A percentile compares a stretch with the other conserved stretches of the same genome.
Evolutionary conservation across 2,113 vertebrate genomes (phyloP).

Genomic region (Oncorhynchus nerka): DNA sequence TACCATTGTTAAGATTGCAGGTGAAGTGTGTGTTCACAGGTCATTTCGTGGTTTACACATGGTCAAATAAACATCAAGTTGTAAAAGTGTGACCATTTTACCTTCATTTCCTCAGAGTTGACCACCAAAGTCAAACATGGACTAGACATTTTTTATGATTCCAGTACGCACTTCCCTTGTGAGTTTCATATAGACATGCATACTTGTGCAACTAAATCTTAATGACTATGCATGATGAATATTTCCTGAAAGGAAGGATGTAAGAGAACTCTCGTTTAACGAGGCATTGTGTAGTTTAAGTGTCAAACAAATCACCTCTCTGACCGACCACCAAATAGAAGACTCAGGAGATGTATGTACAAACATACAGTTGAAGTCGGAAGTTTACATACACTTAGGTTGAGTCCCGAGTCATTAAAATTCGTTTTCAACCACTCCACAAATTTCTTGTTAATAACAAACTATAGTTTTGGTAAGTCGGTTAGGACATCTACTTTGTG

Average conservation of each 20-base stretch:
- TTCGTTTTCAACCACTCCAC: too few relatives aligned
- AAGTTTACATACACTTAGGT: too few relatives aligned
- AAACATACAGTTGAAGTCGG: neutral
- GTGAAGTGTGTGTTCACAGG: constrained; percentile 48
- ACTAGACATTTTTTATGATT: constrained; percentile 27
- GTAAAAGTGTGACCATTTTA: neutral
- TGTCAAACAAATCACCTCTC: constrained; percentile 29
- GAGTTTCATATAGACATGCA: constrained; percentile 10
- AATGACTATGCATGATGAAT: constrained; percentile 39
- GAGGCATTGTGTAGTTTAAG: constrained; percentile 41
- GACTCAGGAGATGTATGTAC: constrained; percentile 9
- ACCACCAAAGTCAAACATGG: constrained; percentile 41
- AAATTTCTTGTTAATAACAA: too few relatives aligned
- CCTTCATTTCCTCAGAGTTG: constrained; percentile 27
- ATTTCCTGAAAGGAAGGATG: constrained; percentile 30
- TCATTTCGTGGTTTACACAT: constrained; percentile 25
- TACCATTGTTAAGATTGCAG: constrained; percentile 46
- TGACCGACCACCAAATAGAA: constrained; percentile 27
- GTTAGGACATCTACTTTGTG: too few relatives aligned
- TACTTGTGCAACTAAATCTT: constrained; percentile 35
- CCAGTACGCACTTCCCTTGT: constrained; percentile 16
- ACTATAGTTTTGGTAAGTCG: too few relatives aligned
- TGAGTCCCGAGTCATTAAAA: too few relatives aligned
- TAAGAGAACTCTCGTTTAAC: constrained; percentile 37
- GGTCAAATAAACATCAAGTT: constrained; percentile 62